Percentiles rank a stretch among this genome's conserved stretches.
phyloP scores from a whole-genome alignment of 2,113 vertebrate species.

The Gallinago media region DNA sequence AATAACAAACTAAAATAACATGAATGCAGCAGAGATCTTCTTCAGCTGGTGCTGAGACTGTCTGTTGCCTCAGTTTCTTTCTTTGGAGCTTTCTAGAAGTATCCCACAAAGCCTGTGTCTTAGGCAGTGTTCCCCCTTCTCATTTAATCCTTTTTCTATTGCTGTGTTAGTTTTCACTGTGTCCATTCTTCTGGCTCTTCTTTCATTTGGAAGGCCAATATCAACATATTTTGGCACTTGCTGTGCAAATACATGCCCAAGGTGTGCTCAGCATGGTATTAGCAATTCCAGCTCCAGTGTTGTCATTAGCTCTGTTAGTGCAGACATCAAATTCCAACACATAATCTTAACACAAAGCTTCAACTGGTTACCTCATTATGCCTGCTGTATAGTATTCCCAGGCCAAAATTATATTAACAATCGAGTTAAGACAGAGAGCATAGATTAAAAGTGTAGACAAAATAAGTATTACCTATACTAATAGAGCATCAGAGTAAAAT shows the following conservation, averaged over 20 bases:
- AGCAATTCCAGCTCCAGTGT: neutral
- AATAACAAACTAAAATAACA: neutral
- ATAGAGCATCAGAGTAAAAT: neutral
- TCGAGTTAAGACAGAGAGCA: neutral
- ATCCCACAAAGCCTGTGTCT: neutral
- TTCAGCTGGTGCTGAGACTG: neutral
- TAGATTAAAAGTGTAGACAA: neutral
- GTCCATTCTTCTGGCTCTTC: neutral
- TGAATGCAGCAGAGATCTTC: neutral
- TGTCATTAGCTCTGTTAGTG: neutral
- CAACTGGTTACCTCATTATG: neutral
- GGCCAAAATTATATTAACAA: neutral
- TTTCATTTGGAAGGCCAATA: neutral
- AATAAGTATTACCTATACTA: neutral
- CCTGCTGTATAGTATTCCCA: neutral
- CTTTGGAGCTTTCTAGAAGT: neutral
- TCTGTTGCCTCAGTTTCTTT: neutral
- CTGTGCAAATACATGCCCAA: slow-evolving; percentile 11
- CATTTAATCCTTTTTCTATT: neutral
- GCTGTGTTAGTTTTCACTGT: neutral
- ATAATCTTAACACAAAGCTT: neutral
- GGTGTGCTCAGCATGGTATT: neutral
- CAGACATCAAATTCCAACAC: neutral
- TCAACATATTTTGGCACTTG: neutral
- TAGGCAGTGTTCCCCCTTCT: neutral